Conservation (phyloP, 2,888 invertebrate species). For the Chesias legatella region DNA sequence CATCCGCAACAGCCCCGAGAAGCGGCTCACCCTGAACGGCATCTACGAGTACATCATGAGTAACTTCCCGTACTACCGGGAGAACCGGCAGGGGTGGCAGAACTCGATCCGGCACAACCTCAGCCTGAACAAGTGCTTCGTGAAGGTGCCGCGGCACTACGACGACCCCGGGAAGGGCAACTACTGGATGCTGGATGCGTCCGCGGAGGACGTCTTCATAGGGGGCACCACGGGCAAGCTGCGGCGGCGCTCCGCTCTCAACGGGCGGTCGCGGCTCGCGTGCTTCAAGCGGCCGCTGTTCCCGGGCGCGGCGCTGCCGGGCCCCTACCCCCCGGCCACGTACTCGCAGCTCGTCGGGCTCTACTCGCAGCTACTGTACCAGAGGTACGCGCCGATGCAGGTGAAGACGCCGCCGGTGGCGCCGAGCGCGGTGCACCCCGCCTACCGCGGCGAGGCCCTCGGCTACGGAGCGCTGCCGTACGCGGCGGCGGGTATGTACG, state of each 20-base stretch:
- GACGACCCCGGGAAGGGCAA: conserved; percentile 99
- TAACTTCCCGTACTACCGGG: conserved; percentile 98
- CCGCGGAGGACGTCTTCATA: conserved; percentile 99
- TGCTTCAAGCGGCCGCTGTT: conserved; percentile 91
- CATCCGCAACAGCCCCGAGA: conserved; percentile 95
- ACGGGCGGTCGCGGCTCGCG: conserved; percentile 91
- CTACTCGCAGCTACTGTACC: conserved; percentile 84
- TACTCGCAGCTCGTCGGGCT: conserved; percentile 80
- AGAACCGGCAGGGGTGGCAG: conserved; percentile 99
- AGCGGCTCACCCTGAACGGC: conserved; percentile 95
- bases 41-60: conserved; percentile 99
- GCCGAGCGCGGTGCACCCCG: conserved; percentile 76
- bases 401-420: conserved; percentile 74
- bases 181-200: conserved; percentile 99
- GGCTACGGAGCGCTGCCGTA: conserved; percentile 67
- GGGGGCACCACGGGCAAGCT: conserved; percentile 98
- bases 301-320: conserved; percentile 81
- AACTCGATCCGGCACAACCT: conserved; percentile 99
- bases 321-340: conserved; percentile 79
- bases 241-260: conserved; percentile 93
- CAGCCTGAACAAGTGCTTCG: conserved; percentile 98
- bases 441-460: conserved; percentile 65
- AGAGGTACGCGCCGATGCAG: conserved; percentile 82
- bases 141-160: conserved; percentile 98
- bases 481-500: conserved; percentile 59